phyloP scores from a whole-genome alignment of 2,797 vertebrate species.

The Lemur catta region DNA sequence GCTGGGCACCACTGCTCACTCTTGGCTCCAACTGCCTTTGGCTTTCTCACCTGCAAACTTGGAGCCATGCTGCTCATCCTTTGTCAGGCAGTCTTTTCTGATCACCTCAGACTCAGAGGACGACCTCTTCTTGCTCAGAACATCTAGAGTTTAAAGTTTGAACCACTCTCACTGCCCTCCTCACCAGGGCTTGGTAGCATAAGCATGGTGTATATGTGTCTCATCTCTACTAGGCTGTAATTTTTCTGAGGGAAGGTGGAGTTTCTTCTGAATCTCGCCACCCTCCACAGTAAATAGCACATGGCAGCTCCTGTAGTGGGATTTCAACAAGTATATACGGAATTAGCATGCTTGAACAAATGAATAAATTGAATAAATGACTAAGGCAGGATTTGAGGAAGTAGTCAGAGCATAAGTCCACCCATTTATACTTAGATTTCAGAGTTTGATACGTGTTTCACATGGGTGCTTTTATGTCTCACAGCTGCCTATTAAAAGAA shows the following conservation, averaged over 20 bases:
- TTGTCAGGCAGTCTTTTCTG: neutral
- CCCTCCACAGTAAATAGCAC: neutral
- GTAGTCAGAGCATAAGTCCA: neutral
- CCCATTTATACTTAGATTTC: neutral
- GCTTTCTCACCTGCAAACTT: neutral
- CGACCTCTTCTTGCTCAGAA: neutral
- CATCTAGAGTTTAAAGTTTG: neutral
- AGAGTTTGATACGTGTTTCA: neutral
- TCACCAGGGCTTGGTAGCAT: neutral
- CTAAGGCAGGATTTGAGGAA: neutral
- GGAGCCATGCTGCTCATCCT: neutral
- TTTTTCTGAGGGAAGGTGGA: neutral
- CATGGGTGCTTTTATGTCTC: neutral
- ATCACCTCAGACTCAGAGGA: neutral
- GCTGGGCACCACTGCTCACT: neutral
- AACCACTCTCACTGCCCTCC: neutral
- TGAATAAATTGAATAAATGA: neutral
- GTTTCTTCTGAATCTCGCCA: conserved; percentile 14
- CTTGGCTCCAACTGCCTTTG: neutral
- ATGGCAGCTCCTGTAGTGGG: neutral
- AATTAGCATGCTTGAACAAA: neutral
- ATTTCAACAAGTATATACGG: neutral
- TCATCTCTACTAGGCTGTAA: neutral
- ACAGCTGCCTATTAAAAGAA: neutral
- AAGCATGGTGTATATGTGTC: neutral